phyloP scores from a whole-genome alignment of 1,140 invertebrate genomes.

The Hylyphantes graminicola region DNA sequence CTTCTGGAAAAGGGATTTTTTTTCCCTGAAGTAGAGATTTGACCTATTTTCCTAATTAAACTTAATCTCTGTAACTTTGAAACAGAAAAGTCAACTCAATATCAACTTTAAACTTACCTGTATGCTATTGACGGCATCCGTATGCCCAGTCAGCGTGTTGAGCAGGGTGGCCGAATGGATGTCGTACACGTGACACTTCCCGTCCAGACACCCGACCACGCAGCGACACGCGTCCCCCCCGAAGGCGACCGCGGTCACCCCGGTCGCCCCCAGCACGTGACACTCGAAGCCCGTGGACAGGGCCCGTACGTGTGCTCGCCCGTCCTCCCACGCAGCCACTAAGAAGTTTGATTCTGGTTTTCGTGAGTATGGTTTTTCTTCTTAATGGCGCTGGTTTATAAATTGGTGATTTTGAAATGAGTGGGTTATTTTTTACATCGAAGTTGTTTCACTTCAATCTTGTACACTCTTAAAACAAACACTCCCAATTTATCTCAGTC shows the following conservation, averaged over 20 bases:
- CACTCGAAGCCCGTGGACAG: constrained; percentile 86
- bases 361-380: no score
- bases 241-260: constrained; percentile 78
- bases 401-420: no score
- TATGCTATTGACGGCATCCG: constrained; percentile 67
- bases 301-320: constrained; percentile 81
- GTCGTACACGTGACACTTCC: constrained; percentile 81
- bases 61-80: no score
- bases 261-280: constrained; percentile 73
- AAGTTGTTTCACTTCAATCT: no score
- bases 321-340: constrained; percentile 81
- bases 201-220: constrained; percentile 77
- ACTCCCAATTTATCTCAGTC: no score
- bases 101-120: constrained; percentile 23
- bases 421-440: no score
- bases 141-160: constrained; percentile 76
- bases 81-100: no score
- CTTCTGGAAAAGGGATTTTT: no score
- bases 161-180: constrained; percentile 80
- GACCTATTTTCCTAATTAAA: no score
- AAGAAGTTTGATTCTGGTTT: constrained; percentile 89
- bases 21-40: no score
- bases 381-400: no score
- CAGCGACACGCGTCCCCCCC: constrained; percentile 82
- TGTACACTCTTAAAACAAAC: no score